Evolutionary conservation across 2,888 invertebrate species (phyloP), one percentile per base, ranked within the genome.

Genomic region (Ganaspis brasiliensis): DNA sequence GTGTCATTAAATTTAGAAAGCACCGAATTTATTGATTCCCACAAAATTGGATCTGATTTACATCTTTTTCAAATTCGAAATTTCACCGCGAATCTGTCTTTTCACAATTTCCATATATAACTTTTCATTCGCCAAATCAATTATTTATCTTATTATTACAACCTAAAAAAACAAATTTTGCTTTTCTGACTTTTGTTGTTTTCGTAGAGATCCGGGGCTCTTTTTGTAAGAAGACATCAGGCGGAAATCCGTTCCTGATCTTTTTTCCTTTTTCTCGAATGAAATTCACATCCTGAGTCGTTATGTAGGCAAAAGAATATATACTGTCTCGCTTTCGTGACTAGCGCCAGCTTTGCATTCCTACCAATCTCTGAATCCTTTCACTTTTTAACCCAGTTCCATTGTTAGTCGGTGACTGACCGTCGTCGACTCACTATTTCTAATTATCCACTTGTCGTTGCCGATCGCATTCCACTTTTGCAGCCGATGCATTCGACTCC

Each of bases 321-420:
- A 73, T 76, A 56, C 72, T 77, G 56, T 59, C 74, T 70, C 56
- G 56, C 35, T 56, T 19, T 49, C 16, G 24, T 26, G 26, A 45
- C 49, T 71, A 72, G 70, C 77, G 70, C 76, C 70, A 74, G 55
- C 73, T 80, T 73, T 78, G 76, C 84, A 83, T 86, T 84, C 79
- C 79, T 80, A 82, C 74, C 84, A 82, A 86, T 82, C 86, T 76
- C 81, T 77, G 78, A 78, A 84, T 86, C 90, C 90, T 89, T 90
- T 90, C 90, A 89, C 90, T 89, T 90, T 90, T 90, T 89, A 89
- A 89, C 89, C 90, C 85, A 89, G 86, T 87, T 87, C 84, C 86
- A 87, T 88, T 87, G 87, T 87, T 81, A 78, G 74, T 72, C 55
- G 74, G 67, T 45, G 24, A 67, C 71, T 59, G 76, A 72, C 78